A percentile compares a stretch with the other conserved stretches of the same genome.
phyloP scores from a whole-genome alignment of 2,797 vertebrate genomes.

The Hyperoplus lanceolatus region DNA sequence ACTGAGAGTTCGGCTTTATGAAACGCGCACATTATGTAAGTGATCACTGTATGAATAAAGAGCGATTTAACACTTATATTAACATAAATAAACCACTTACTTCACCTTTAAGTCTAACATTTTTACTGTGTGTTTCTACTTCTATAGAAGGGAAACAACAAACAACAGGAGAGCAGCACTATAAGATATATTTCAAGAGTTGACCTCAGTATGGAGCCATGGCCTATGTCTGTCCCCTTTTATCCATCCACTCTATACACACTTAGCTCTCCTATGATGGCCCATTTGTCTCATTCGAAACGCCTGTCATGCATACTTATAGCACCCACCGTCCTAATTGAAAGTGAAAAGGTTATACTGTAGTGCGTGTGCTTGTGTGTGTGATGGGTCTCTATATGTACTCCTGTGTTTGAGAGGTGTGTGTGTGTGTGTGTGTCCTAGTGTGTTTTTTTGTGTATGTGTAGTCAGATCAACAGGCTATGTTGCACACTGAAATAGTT shows the following conservation, averaged over 20 bases:
- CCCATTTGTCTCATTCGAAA: conserved; percentile 51
- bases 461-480: conserved; percentile 9
- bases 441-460: background rate
- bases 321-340: conserved; percentile 41
- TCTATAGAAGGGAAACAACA: background rate
- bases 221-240: background rate
- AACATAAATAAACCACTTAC: too few species aligned
- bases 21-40: too few species aligned
- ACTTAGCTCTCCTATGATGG: conserved; percentile 27
- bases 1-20: too few species aligned
- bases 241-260: background rate
- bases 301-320: conserved; percentile 54
- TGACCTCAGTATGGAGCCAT: background rate
- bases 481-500: conserved; percentile 10
- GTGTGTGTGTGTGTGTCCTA: background rate
- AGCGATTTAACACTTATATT: too few species aligned
- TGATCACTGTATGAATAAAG: too few species aligned
- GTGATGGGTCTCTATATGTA: conserved; percentile 27
- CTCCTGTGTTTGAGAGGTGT: conserved; percentile 17
- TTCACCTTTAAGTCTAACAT: too few species aligned
- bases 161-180: background rate
- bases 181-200: background rate
- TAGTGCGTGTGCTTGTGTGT: background rate
- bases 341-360: conserved; percentile 59
- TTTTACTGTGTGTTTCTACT: background rate